Base-by-base conservation (phyloP, 2,797 vertebrate genomes). In the Apogon talboti region DNA sequence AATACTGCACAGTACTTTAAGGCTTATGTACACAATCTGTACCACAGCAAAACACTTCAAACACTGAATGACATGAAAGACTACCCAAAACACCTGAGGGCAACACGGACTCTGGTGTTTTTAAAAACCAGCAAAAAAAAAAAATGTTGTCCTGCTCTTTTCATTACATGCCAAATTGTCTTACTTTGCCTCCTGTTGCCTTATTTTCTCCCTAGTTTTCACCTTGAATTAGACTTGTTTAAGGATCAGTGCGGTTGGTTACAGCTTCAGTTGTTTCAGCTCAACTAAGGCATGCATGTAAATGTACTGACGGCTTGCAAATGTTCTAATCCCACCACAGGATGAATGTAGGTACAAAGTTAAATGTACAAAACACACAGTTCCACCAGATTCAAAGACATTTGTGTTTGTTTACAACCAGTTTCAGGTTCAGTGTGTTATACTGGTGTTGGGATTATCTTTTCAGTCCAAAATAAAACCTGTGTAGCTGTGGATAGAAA, bases 11-110 rank as follows among this genome's bases (percentile, higher is more conserved):
- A 19, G 45, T 41, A 77, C 63, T 75, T 62, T 50, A 14, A 54
- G 28, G 40, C 43, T 42, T 3, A 54, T 50, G 54, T 43, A 52
- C 55, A 65, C 44, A 48, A 53, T 58, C 40, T 64, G 14, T 37
- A 51, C 43, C 28, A 48, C 15, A 55, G 44, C 42, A 24, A 43
- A 54, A 41, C 60, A 70, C 61, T 68, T 79, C 75, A 84, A 75
- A 75, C 53, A 24, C 9, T 3, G 6, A 63, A 50, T 54, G 14
- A 78, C 71, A 83, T 67, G 51, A 67, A 77, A 77, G 66, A 57
- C 43, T 54, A 55, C 55, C 30, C 1, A 4, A 38, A 65, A 6
- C 64, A 79, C 76, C 76, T 49, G 38, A 71, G 47, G 66, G 81
- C 53, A 21, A 43, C 41, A 35, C 49, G 6, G 57, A 62, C 59